Conservation (phyloP, 1,140 invertebrate species). For the Coelopa frigida region DNA sequence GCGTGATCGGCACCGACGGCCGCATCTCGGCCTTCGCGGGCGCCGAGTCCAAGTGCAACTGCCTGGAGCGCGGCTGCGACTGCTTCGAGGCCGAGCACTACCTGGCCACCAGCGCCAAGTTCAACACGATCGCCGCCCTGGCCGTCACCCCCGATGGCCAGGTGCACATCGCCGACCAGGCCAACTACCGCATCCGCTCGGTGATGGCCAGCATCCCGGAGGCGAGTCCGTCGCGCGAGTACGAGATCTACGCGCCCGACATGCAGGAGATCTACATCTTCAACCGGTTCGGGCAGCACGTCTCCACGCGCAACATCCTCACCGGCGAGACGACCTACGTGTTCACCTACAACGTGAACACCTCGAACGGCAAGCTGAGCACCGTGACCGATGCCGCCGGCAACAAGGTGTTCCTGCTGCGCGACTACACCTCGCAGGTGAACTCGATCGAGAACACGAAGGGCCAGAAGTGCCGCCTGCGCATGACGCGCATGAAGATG, state of each 20-base stretch:
- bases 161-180: slow-evolving; percentile 90
- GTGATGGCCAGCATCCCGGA: slow-evolving; percentile 88
- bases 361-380: slow-evolving; percentile 88
- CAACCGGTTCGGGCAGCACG: slow-evolving; percentile 91
- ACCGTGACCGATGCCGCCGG: slow-evolving; percentile 89
- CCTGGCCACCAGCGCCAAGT: slow-evolving; percentile 83
- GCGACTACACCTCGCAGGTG: slow-evolving; percentile 82
- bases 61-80: slow-evolving; percentile 80
- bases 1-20: slow-evolving; percentile 86
- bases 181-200: slow-evolving; percentile 82
- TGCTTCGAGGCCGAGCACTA: slow-evolving; percentile 89
- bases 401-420: slow-evolving; percentile 82
- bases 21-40: slow-evolving; percentile 88
- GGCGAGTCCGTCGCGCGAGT: slow-evolving; percentile 73
- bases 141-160: slow-evolving; percentile 90
- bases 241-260: slow-evolving; percentile 91
- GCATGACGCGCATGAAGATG: slow-evolving; percentile 83
- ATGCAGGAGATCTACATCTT: slow-evolving; percentile 95
- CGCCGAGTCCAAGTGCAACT: slow-evolving; percentile 91
- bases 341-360: slow-evolving; percentile 94
- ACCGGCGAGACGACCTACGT: slow-evolving; percentile 86
- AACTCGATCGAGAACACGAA: slow-evolving; percentile 93
- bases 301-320: slow-evolving; percentile 84
- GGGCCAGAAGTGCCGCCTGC: slow-evolving; percentile 82
- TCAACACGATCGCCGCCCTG: slow-evolving; percentile 89